phyloP scores from a whole-genome alignment of 2,888 invertebrate genomes.

The Zele albiditarsus region DNA sequence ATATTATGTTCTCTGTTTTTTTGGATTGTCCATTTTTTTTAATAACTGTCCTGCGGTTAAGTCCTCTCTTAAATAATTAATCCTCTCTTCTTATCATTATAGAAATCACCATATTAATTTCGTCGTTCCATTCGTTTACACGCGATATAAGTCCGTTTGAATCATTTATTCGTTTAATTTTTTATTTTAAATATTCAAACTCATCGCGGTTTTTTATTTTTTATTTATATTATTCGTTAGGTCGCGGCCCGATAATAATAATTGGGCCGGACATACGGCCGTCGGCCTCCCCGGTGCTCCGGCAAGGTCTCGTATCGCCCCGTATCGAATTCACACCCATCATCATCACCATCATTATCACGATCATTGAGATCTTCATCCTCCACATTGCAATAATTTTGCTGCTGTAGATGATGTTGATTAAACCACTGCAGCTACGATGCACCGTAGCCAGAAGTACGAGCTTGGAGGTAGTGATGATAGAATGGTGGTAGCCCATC shows the following conservation, averaged over 20 bases:
- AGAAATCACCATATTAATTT: constrained; percentile 2
- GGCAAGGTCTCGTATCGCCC: constrained; percentile 60
- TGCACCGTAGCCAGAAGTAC: constrained; percentile 65
- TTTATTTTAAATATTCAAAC: constrained; percentile 13
- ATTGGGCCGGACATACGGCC: constrained; percentile 51
- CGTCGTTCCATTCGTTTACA: constrained; percentile 22
- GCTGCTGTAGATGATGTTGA: constrained; percentile 49
- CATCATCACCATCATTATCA: constrained; percentile 29
- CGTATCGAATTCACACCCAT: constrained; percentile 46
- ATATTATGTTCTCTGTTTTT: constrained; percentile 14
- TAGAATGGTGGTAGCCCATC: constrained; percentile 68
- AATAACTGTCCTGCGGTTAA: constrained; percentile 20
- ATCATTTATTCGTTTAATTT: background rate
- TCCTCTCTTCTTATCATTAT: background rate
- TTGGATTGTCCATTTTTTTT: constrained; percentile 26
- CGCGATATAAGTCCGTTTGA: constrained; percentile 8
- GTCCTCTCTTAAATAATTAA: constrained; percentile 15
- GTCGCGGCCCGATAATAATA: constrained; percentile 46
- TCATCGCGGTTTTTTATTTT: constrained; percentile 23
- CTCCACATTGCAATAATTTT: constrained; percentile 44
- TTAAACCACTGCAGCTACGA: constrained; percentile 65
- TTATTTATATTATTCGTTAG: constrained; percentile 44
- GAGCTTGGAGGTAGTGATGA: constrained; percentile 71
- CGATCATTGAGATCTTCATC: constrained; percentile 1
- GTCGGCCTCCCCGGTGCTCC: constrained; percentile 64